Conservation (phyloP, 2,797 vertebrate genomes). For the Dryobates pubescens region DNA sequence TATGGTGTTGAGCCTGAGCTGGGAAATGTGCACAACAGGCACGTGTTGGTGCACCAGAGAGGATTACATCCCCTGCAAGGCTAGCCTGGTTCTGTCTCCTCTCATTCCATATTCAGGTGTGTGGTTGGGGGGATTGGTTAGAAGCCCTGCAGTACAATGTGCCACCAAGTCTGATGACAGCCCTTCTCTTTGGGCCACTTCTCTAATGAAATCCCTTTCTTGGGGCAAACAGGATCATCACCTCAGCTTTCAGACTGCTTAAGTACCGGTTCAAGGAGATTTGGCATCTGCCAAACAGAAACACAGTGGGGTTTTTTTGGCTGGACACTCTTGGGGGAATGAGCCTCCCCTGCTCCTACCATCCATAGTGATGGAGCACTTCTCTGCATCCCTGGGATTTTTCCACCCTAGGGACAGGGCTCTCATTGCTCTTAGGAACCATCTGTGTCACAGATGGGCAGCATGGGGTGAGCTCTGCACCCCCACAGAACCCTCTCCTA, state of each 20-base stretch:
- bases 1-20: not conserved
- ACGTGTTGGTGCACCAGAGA: not conserved
- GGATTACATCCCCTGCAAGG: not conserved
- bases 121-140: accelerated
- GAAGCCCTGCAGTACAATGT: not conserved
- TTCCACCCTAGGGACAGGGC: not conserved
- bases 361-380: not conserved
- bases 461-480: not conserved
- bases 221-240: not conserved
- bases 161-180: not conserved
- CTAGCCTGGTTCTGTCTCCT: not conserved
- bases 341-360: not conserved
- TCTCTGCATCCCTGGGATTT: not conserved
- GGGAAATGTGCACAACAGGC: not conserved
- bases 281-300: not conserved
- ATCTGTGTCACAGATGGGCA: not conserved
- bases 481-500: too few relatives aligned
- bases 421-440: not conserved
- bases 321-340: not conserved
- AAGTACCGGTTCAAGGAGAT: not conserved
- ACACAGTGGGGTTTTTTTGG: not conserved
- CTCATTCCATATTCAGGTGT: accelerated
- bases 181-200: not conserved
- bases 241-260: not conserved
- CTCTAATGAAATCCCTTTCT: not conserved